Base-by-base conservation (phyloP, 1,140 invertebrate species). In the Nylanderia fulva region DNA sequence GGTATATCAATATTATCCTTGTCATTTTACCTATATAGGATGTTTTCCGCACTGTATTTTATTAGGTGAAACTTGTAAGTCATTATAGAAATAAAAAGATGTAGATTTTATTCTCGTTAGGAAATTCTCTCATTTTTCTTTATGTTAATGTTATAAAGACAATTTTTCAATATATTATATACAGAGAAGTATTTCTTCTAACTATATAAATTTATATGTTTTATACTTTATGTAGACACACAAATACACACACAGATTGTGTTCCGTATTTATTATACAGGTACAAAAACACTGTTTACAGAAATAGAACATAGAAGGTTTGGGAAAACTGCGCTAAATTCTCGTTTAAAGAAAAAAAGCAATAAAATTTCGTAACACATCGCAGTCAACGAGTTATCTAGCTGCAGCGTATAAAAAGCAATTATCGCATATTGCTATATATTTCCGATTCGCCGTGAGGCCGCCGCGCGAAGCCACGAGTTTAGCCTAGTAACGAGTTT, bases 401-500 rank as follows among this genome's bases (percentile, higher is more conserved):
- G 24, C 21, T 52, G 15, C 13, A 66, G 39, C n/a, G 39, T 7
- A 27, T 24, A 58, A 64, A 56, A 56, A 36, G n/a, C 11, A 72
- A 33, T 72, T 56, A 72, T 72, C 48, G 24, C 18, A 79, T 66
- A 52, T 54, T 29, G 5, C 39, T 2, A 45, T 27, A 21, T 52
- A 45, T 75, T 21, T 83, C 36, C 69, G 54, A 83, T 52, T 24
- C 18, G n/a, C 1, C 6, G 69, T 24, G 56, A 11, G 8, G 11
- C 21, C 74, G 58, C 72, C 72, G 56, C 39, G 54, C 39, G 29
- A 45, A 60, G 4, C 36, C 27, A 24, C 39, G 54, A 83, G 39
- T 74, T 83, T 80, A 71, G 52, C 36, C 36, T 27, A 58, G 27
- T 72, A 72, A 82, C 66, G 24, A 82, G 29, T 71, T 60, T 82